Evolutionary conservation across 2,113 vertebrate genomes (phyloP), one percentile per base, ranked within the genome.

Genomic region (Percina caprodes): DNA sequence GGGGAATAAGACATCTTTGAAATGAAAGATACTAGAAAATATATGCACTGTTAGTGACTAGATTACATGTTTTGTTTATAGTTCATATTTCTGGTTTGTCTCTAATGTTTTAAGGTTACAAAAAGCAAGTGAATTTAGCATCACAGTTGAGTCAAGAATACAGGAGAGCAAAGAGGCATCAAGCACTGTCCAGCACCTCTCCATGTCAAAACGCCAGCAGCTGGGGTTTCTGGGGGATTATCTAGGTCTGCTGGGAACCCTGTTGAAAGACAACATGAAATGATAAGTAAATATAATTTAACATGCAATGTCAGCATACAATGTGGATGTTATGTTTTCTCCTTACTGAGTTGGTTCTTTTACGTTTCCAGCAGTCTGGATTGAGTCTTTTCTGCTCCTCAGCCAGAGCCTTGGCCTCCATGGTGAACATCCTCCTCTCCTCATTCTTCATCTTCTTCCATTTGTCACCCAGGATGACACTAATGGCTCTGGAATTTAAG

Each of bases 401-500:
- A 2, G 98, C 98, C 94, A 99, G 94, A 91, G 97, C 98, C 92
- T 99, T 99, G 93, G 98, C 98, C 96, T 99, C 98, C 96, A 97
- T 94, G 46, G 98, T 99, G 92, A 97, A 99, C 95, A 98, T 96
- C 91, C 97, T 95, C 79, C 98, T 96, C 88, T 99, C 98, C 88
- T 99, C 98, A 0, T 96, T 99, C 90, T 98, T 99, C 98, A 99
- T 99, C 90, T 99, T 99, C 96, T 99, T 99, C 98, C 98, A 99
- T 94, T 96, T 97, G 93, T 99, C 98, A 55, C 98, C 98, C 16
- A 99, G 96, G 92, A 99, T 99, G 94, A 99, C 98, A 79, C 98
- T 99, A 93, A 99, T 99, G 96, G 98, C 98, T 97, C 98, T 99
- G 93, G 55, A 93, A 58, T 24, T 3, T 56, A 72, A 80, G 24